A percentile compares a stretch with the other conserved stretches of the same genome.
Conservation (phyloP, 2,113 vertebrate species). For the Zapornia atra region DNA sequence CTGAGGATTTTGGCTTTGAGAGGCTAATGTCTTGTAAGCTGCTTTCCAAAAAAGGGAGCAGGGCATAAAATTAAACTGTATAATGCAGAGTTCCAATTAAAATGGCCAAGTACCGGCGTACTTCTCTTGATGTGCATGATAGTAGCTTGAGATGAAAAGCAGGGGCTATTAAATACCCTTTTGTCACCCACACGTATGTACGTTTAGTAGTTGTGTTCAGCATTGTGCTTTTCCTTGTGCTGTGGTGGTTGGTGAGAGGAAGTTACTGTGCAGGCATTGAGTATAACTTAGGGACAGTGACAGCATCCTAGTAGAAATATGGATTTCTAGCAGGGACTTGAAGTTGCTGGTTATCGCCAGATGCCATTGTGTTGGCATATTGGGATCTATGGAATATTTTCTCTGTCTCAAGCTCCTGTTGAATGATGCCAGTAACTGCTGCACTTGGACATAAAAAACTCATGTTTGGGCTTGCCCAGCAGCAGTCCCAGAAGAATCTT, state of each 20-base stretch:
- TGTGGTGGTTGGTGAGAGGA: neutral
- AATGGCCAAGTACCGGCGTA: fast-evolving
- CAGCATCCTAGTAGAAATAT: neutral
- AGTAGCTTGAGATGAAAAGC: neutral
- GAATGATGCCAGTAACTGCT: neutral
- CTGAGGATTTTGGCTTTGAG: neutral
- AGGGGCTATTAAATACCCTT: neutral
- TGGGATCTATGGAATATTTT: neutral
- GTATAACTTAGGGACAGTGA: too few relatives aligned
- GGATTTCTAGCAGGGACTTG: neutral
- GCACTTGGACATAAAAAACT: fast-evolving
- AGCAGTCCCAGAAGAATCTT: neutral
- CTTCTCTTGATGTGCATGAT: fast-evolving
- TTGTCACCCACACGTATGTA: fast-evolving
- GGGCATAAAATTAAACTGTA: fast-evolving
- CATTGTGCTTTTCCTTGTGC: fast-evolving
- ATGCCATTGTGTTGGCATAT: neutral
- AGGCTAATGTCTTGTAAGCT: neutral
- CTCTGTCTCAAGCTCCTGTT: neutral
- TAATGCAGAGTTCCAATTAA: neutral
- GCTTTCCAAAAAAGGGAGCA: neutral
- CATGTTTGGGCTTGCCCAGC: neutral
- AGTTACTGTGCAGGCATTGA: fast-evolving
- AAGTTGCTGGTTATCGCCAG: neutral
- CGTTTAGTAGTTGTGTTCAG: too few relatives aligned